These are phyloP conservation scores for Andricus quercusramuli DNA, from an alignment of 2,888 invertebrate genomes.

Conservation along the genomic window DNA sequence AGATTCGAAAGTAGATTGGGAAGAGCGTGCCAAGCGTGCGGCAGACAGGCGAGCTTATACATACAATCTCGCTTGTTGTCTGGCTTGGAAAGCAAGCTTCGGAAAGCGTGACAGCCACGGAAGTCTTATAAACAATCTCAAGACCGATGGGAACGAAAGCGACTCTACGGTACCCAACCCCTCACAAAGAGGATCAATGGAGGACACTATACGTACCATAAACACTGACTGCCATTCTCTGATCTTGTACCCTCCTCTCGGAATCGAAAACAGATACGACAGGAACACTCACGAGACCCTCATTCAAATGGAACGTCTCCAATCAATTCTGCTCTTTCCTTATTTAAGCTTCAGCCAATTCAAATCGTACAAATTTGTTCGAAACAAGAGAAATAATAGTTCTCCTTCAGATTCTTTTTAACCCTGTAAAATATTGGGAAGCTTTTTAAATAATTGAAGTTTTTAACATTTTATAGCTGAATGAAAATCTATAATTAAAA, in stretches of 20 bases:
- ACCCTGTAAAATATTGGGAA: too few relatives aligned
- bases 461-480: too few relatives aligned
- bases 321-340: constrained; percentile 18
- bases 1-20: constrained; percentile 68
- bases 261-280: constrained; percentile 42
- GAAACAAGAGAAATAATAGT: background rate
- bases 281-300: constrained; percentile 18
- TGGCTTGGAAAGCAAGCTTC: constrained; percentile 57
- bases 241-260: constrained; percentile 21
- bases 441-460: too few relatives aligned
- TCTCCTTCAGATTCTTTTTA: background rate
- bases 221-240: constrained; percentile 51
- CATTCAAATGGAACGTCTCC: constrained; percentile 24
- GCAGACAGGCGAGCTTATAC: constrained; percentile 70
- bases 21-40: constrained; percentile 66
- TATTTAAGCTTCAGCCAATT: background rate
- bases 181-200: constrained; percentile 65
- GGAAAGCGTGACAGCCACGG: constrained; percentile 63
- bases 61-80: constrained; percentile 72
- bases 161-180: constrained; percentile 45
- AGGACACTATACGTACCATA: constrained; percentile 61
- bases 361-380: background rate
- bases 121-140: constrained; percentile 74
- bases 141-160: constrained; percentile 58
- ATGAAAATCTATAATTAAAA: too few relatives aligned